Evolutionary conservation across 2,888 invertebrate species (phyloP), one percentile per base, ranked within the genome.

Genomic region (Leuctra nigra): DNA sequence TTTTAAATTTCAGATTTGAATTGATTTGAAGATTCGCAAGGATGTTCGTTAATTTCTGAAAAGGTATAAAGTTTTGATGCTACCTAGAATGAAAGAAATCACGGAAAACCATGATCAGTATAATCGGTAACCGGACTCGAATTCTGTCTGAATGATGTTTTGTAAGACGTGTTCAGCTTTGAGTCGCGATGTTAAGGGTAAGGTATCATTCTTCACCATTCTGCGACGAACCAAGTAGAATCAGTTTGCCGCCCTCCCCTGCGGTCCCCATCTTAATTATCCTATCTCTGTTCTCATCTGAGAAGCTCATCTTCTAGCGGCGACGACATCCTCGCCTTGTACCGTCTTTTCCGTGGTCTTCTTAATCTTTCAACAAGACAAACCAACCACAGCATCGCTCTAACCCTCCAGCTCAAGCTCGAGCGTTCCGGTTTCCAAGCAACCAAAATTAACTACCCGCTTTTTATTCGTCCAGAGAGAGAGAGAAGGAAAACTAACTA

Each of bases 351-450:
- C 54, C 52, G 55, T 47, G 58, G 58, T 58, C 58, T 58, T 58
- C 55, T 54, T 58, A 58, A 58, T 58, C 58, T 58, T 55, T 53
- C 54, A 58, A 53, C 58, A 53, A 58, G 58, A 58, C 55, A 58
- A 58, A 58, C 58, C 58, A 58, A 55, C 58, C 58, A 55, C 58
- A 58, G 39, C 55, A 16, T 35, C 53, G 33, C n/a, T 24, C 47
- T 25, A 38, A 16, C 47, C 46, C 47, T 23, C 48, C 53, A 16
- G 29, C 33, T 55, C 36, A 36, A 4, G 14, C 29, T 25, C 48
- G 29, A 36, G 39, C 50, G 58, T 38, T 55, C 58, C 50, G 54
- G 58, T 53, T 47, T 38, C 57, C 53, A 57, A 46, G 53, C 57
- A 53, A 46, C 53, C 41, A 53, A 57, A 58, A 55, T 58, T 58